Evolutionary conservation across 1,140 invertebrate species (phyloP), one percentile per base, ranked within the genome.

Genomic region (Zaprionus lachaisei): DNA sequence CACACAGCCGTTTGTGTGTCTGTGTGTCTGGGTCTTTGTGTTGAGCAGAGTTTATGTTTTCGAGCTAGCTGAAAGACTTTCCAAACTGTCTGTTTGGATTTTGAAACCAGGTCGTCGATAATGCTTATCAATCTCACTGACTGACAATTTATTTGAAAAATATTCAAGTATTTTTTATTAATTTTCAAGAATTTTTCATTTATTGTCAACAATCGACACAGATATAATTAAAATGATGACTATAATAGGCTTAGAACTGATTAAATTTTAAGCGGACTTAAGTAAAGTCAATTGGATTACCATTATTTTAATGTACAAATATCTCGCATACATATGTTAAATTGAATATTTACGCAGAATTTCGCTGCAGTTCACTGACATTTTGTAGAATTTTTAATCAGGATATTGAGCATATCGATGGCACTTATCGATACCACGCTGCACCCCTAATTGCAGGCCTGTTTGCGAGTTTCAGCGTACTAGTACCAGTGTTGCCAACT

Each of bases 161-260:
- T 17, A 47, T 47, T 47, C 1, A 17, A 47, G n/a, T 47, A 47
- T 17, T 47, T 47, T 47, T n/a, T 44, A 44, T 47, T n/a, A 7
- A 17, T 17, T 17, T n/a, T 6, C 41, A 47, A 17, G n/a, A 17
- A n/a, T 47, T n/a, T n/a, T n/a, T n/a, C n/a, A n/a, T 47, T n/a
- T n/a, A 17, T 17, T 17, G 41, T 6, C 41, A 47, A 17, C 41
- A 17, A n/a, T 47, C 41, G 3, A 47, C n/a, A 17, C 5, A 47
- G n/a, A 47, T 11, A 47, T 7, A 47, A 47, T 47, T 47, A 47
- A 47, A 17, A 47, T 47, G 41, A 9, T 9, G 41, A 47, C 6
- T 47, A 47, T 47, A 47, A 47, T 17, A 47, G 41, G 41, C 41
- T 47, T n/a, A 47, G 41, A 47, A 47, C 6, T 47, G n/a, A 47